These are phyloP conservation scores for Drosophila ercepeae DNA, from an alignment of 1,140 invertebrate species.

Conservation along the genomic window DNA sequence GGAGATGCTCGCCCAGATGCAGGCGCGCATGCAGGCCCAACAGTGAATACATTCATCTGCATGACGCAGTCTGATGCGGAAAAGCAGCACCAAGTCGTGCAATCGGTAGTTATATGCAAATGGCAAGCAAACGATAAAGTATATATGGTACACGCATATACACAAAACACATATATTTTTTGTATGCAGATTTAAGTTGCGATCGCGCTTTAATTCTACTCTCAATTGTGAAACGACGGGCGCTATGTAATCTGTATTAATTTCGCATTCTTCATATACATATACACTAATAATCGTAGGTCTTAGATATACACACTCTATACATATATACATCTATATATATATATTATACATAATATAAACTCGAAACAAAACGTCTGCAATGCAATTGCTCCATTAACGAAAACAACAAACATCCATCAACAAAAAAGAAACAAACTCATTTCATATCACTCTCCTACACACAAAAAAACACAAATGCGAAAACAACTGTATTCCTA, in stretches of 20 bases:
- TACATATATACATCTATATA: constrained; percentile 28
- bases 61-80: background rate
- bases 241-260: constrained; percentile 52
- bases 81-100: constrained; percentile 3
- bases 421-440: constrained; percentile 11
- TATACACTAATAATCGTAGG: constrained; percentile 27
- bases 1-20: constrained; percentile 97
- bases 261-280: constrained; percentile 50
- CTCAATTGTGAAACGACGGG: constrained; percentile 57
- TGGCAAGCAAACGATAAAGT: constrained; percentile 22
- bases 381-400: constrained; percentile 48
- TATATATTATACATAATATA: constrained; percentile 33
- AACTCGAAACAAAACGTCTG: constrained; percentile 25
- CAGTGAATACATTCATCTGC: constrained; percentile 54
- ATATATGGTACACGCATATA: constrained; percentile 30
- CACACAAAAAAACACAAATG: too few species aligned
- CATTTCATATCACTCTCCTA: constrained; percentile 76
- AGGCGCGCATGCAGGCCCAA: constrained; percentile 93
- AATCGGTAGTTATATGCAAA: constrained; percentile 92
- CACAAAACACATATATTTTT: constrained; percentile 62
- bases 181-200: constrained; percentile 66
- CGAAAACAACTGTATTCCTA: constrained; percentile 70
- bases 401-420: constrained; percentile 3
- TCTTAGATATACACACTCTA: constrained; percentile 25
- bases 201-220: constrained; percentile 45